Evolutionary conservation across 2,797 vertebrate genomes (phyloP).

Genomic region (Myotis planiceps): DNA sequence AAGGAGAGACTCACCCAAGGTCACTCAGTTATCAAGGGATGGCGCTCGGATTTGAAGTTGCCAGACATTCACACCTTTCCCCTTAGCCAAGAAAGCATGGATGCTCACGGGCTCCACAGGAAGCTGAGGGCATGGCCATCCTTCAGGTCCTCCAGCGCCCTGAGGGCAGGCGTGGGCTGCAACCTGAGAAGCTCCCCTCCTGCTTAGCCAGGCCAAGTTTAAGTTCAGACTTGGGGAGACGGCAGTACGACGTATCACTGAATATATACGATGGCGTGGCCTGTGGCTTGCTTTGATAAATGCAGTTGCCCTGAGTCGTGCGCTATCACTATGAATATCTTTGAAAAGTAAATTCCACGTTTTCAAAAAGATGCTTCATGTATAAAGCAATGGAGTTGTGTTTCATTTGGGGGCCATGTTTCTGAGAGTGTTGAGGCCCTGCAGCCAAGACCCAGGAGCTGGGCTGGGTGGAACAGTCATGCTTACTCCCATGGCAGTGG

Average conservation of each 20-base stretch:
- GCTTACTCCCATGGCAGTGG: rapidly evolving
- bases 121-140: rapidly evolving
- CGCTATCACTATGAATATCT: neutral
- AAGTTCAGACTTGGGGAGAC: rapidly evolving
- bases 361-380: neutral
- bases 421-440: neutral
- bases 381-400: too few species aligned
- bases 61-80: neutral
- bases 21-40: neutral
- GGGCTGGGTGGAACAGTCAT: rapidly evolving
- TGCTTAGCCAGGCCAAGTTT: too few species aligned
- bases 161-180: rapidly evolving
- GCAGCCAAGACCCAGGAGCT: neutral
- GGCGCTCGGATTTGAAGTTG: neutral
- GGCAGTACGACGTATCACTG: neutral
- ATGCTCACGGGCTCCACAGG: rapidly evolving
- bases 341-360: neutral
- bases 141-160: neutral
- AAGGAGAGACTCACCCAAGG: neutral
- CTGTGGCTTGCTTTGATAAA: neutral
- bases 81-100: rapidly evolving
- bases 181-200: rapidly evolving
- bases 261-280: rapidly evolving
- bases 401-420: neutral
- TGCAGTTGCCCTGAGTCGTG: neutral